Evolutionary conservation across 2,888 invertebrate genomes (phyloP).

Genomic region (Lasioglossum marginatum): DNA sequence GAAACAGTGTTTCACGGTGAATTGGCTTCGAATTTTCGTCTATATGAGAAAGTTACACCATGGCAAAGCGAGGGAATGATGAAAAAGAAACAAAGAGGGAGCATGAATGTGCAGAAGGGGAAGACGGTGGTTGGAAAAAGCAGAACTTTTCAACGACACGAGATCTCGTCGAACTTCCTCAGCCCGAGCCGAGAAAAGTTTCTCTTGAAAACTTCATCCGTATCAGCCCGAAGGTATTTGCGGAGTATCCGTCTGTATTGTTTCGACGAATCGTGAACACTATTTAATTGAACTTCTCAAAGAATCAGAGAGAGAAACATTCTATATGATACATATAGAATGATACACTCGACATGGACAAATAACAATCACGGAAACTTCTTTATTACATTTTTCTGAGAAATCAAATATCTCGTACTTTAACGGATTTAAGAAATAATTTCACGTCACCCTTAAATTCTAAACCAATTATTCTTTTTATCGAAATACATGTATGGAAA

Average conservation of each 20-base stretch:
- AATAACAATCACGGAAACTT: slow-evolving; percentile 16
- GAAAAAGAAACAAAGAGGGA: slow-evolving; percentile 17
- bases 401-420: not conserved
- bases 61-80: slow-evolving; percentile 3
- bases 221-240: slow-evolving; percentile 31
- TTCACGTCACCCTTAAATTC: too few species aligned
- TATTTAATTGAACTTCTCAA: slow-evolving; percentile 35
- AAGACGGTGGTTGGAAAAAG: slow-evolving; percentile 34
- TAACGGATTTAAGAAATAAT: not conserved
- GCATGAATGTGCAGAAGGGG: not conserved
- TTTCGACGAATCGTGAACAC: slow-evolving; percentile 27
- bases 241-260: slow-evolving; percentile 33
- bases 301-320: not conserved
- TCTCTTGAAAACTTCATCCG: slow-evolving; percentile 29
- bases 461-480: not conserved
- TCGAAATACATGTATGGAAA: not conserved
- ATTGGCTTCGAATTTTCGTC: slow-evolving; percentile 44
- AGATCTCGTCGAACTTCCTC: slow-evolving; percentile 40
- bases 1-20: slow-evolving; percentile 43
- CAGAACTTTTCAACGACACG: slow-evolving; percentile 52
- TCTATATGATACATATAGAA: not conserved
- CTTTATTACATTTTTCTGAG: not conserved
- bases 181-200: slow-evolving; percentile 23
- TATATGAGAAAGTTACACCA: slow-evolving; percentile 31
- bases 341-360: not conserved